Conservation (phyloP, 1,140 invertebrate genomes). For the Mercenaria mercenaria region DNA sequence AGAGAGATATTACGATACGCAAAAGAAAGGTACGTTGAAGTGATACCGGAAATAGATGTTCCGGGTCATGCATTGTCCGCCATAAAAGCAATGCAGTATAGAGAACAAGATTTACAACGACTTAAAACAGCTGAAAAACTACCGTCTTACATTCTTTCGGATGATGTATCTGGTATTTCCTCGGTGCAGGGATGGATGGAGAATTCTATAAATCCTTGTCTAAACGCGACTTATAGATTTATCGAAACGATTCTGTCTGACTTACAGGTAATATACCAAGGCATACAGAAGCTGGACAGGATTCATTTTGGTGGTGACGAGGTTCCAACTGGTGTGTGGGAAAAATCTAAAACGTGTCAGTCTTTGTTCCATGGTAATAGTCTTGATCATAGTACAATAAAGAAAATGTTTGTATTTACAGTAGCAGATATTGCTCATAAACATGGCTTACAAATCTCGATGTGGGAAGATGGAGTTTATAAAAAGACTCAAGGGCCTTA, state of each 20-base stretch:
- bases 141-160: slow-evolving; percentile 67
- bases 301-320: slow-evolving; percentile 84
- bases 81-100: slow-evolving; percentile 77
- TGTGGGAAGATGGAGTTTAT: slow-evolving; percentile 81
- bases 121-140: neutral
- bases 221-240: slow-evolving; percentile 78
- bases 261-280: slow-evolving; percentile 72
- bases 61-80: slow-evolving; percentile 83
- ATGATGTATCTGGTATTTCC: slow-evolving; percentile 62
- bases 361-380: slow-evolving; percentile 18
- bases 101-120: slow-evolving; percentile 5
- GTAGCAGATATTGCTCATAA: slow-evolving; percentile 32
- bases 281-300: slow-evolving; percentile 71
- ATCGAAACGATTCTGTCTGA: slow-evolving; percentile 68
- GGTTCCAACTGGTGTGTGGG: slow-evolving; percentile 76
- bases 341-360: slow-evolving; percentile 75
- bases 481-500: slow-evolving; percentile 41
- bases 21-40: slow-evolving; percentile 74
- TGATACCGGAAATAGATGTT: slow-evolving; percentile 84
- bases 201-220: slow-evolving; percentile 81
- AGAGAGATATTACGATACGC: slow-evolving; percentile 77
- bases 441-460: slow-evolving; percentile 70
- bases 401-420: slow-evolving; percentile 1
- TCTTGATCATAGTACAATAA: neutral
- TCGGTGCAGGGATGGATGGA: slow-evolving; percentile 78